A percentile compares a stretch with the other conserved stretches of the same genome.
phyloP scores from a whole-genome alignment of 2,113 vertebrate species.

The Proteles cristata region DNA sequence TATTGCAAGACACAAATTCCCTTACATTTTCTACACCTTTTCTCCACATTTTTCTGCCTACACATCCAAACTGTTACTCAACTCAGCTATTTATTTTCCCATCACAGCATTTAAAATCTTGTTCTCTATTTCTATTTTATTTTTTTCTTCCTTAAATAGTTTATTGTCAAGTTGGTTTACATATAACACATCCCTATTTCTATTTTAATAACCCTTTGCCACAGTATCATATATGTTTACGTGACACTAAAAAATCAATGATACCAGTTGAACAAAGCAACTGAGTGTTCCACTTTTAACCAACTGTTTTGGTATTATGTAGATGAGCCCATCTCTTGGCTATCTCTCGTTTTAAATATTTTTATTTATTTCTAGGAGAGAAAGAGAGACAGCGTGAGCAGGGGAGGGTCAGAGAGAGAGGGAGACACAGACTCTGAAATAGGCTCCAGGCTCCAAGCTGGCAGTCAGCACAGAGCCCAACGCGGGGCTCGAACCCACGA shows the following conservation, averaged over 20 bases:
- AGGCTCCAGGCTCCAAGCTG: too few species aligned
- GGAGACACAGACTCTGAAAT: too few species aligned
- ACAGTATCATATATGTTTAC: slow-evolving; percentile 27
- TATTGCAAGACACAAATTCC: neutral
- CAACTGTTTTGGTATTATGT: neutral
- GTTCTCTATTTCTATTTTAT: slow-evolving; percentile 30
- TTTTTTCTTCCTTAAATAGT: too few species aligned
- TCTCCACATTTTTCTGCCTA: neutral
- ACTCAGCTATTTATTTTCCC: slow-evolving; percentile 48
- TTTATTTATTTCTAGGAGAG: too few species aligned
- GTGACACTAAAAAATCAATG: slow-evolving; percentile 51
- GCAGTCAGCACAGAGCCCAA: too few species aligned
- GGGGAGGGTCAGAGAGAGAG: too few species aligned
- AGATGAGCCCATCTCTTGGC: neutral
- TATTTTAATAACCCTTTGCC: slow-evolving; percentile 1
- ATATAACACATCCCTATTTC: neutral
- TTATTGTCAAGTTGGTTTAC: too few species aligned
- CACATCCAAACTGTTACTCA: slow-evolving; percentile 28
- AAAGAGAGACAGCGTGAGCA: too few species aligned
- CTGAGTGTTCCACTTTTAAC: slow-evolving; percentile 15
- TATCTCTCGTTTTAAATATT: neutral
- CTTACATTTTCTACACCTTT: slow-evolving; percentile 29
- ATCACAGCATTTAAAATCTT: slow-evolving; percentile 34
- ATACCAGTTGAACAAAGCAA: slow-evolving; percentile 24
- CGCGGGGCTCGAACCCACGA: too few species aligned